Conservation (phyloP, 2,888 invertebrate species). For the Carabus problematicus region DNA sequence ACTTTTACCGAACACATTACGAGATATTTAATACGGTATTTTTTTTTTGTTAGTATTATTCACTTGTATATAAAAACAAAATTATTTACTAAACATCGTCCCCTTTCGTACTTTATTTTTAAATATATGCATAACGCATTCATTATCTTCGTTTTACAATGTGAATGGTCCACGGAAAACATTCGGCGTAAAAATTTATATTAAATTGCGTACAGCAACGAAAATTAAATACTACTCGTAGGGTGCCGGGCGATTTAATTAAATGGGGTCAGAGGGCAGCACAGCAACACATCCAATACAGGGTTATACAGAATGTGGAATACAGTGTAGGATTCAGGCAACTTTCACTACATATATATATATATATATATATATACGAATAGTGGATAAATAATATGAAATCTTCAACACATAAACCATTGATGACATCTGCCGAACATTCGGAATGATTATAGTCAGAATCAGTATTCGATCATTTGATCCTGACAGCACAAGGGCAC, state of each 20-base stretch:
- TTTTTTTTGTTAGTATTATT: too few relatives aligned
- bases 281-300: slow-evolving; percentile 7
- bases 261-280: slow-evolving; percentile 20
- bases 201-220: slow-evolving; percentile 27
- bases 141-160: neutral
- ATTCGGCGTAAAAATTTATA: slow-evolving; percentile 25
- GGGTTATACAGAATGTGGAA: neutral
- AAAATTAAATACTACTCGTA: slow-evolving; percentile 30
- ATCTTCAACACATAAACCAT: neutral
- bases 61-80: too few relatives aligned
- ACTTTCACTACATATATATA: neutral
- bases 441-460: too few relatives aligned
- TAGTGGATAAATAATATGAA: neutral
- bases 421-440: neutral
- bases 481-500: too few relatives aligned
- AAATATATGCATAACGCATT: slow-evolving; percentile 19
- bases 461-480: too few relatives aligned
- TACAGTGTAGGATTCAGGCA: neutral
- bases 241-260: slow-evolving; percentile 37
- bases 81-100: too few relatives aligned
- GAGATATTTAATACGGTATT: too few relatives aligned
- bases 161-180: neutral
- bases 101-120: neutral
- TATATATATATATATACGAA: neutral
- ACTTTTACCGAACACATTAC: too few relatives aligned